phyloP scores from a whole-genome alignment of 2,888 invertebrate species.

The Plebejus melissa region DNA sequence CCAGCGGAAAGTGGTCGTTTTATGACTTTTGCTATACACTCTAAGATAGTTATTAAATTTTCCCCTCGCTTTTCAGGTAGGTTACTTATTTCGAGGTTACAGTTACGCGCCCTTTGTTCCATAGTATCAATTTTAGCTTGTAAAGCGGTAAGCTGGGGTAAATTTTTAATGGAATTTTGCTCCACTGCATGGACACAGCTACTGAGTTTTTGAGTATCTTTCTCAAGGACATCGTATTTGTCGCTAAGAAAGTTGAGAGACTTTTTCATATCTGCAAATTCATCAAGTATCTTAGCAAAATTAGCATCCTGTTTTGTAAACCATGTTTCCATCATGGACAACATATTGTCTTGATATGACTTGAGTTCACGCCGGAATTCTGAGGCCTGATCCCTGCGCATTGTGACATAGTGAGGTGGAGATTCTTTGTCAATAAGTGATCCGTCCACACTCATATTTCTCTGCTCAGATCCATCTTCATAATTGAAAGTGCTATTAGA shows the following conservation, averaged over 20 bases:
- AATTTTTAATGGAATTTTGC: neutral
- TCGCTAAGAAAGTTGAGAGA: conserved; percentile 2
- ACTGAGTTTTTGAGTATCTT: neutral
- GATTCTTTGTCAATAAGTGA: no score
- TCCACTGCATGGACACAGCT: neutral
- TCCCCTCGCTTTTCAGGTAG: conserved; percentile 1
- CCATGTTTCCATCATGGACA: no score
- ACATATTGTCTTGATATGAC: no score
- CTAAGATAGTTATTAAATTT: neutral
- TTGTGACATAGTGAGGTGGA: no score
- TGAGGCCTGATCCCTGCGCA: no score
- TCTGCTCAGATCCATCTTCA: no score
- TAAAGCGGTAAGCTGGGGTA: neutral
- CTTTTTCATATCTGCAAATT: conserved; percentile 1
- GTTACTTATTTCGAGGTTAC: conserved; percentile 1
- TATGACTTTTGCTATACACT: neutral
- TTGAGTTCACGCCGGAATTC: no score
- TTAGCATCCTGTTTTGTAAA: no score
- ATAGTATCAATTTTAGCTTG: neutral
- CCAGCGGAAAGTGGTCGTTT: neutral
- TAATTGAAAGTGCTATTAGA: no score
- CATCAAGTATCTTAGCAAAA: neutral
- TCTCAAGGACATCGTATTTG: neutral
- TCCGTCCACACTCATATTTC: no score
- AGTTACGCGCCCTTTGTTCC: neutral